Percentiles rank a stretch among this genome's conserved stretches.
phyloP scores from a whole-genome alignment of 1,140 invertebrate species.

The Tigriopus japonicus region DNA sequence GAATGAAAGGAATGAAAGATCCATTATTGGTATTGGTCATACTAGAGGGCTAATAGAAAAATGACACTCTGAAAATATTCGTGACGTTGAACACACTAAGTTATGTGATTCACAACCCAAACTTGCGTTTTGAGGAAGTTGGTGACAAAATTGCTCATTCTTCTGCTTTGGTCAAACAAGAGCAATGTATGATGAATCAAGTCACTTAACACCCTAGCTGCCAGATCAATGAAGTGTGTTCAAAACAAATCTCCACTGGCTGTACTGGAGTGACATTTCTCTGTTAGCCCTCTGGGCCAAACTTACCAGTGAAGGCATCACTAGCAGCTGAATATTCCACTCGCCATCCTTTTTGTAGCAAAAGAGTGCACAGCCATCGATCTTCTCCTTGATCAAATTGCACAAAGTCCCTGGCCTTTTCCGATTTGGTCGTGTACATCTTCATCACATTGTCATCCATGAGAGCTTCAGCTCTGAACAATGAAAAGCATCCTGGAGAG shows the following conservation, averaged over 20 bases:
- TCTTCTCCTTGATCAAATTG: conserved; percentile 36
- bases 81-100: no score
- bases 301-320: conserved; percentile 23
- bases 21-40: background rate
- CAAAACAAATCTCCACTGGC: no score
- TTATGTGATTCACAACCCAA: no score
- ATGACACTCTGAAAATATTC: no score
- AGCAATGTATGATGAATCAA: no score
- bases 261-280: no score
- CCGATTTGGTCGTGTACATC: conserved; percentile 34
- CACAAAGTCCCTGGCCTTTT: conserved; percentile 36
- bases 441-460: conserved; percentile 42
- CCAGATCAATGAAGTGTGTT: no score
- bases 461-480: conserved; percentile 33
- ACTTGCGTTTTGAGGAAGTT: no score
- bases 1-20: background rate
- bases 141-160: no score
- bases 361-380: conserved; percentile 41
- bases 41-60: no score
- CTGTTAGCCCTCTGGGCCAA: background rate
- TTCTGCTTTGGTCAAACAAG: no score
- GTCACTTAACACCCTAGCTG: no score
- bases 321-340: conserved; percentile 45
- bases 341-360: conserved; percentile 40
- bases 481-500: conserved; percentile 39